phyloP scores from a whole-genome alignment of 2,888 invertebrate species.

The Sphecodes monilicornis region DNA sequence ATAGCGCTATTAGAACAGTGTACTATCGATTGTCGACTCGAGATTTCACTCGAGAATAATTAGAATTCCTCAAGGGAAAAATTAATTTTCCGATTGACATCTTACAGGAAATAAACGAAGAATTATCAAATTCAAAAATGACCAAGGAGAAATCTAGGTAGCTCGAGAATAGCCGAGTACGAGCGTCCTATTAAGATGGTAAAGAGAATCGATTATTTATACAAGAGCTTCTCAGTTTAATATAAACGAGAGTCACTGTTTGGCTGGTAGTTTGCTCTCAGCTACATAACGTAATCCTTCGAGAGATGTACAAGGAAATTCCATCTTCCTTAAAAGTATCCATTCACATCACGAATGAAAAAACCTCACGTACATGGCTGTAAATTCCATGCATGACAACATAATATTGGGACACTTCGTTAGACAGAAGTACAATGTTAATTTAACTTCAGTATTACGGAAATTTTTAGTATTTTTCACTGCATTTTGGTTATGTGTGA shows the following conservation, averaged over 20 bases:
- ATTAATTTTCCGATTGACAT: background rate
- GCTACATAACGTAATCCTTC: background rate
- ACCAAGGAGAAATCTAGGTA: background rate
- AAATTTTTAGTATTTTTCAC: too few species aligned
- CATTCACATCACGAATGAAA: background rate
- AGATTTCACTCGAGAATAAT: background rate
- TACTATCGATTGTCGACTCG: background rate
- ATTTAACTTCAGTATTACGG: too few species aligned
- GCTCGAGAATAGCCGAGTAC: background rate
- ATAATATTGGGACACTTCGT: background rate
- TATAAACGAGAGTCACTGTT: conserved; percentile 5
- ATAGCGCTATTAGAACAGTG: too few species aligned
- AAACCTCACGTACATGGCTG: background rate
- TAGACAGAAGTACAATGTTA: background rate
- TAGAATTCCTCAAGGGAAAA: background rate
- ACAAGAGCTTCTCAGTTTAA: background rate
- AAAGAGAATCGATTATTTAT: background rate
- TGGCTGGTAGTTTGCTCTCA: background rate
- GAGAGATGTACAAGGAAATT: background rate
- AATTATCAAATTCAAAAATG: background rate
- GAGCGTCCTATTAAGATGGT: background rate
- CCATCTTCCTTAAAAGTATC: conserved; percentile 3
- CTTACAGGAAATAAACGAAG: background rate
- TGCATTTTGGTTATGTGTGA: too few species aligned
- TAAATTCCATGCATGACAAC: background rate